Evolutionary conservation across 2,113 vertebrate species (phyloP).

Genomic region (Sturnira hondurensis): DNA sequence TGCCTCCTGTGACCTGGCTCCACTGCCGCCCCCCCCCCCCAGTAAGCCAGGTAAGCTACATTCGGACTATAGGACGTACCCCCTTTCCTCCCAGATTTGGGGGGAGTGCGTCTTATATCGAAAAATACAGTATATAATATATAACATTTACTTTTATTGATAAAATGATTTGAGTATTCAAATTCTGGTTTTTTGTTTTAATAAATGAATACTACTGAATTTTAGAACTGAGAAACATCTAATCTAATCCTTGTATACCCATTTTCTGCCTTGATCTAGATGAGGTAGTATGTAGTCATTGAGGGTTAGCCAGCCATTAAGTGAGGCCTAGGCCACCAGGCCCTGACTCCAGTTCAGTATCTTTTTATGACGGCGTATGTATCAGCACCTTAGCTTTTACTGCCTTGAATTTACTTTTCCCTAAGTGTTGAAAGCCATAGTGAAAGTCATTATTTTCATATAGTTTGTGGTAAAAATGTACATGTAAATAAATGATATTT

Average conservation of each 20-base stretch:
- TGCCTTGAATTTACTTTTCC: conserved; percentile 24
- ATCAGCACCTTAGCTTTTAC: neutral
- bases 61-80: too few relatives aligned
- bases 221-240: conserved; percentile 9
- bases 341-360: neutral
- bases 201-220: neutral
- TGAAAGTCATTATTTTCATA: neutral
- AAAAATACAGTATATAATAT: neutral
- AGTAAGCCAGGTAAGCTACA: too few relatives aligned
- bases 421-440: neutral
- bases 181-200: neutral
- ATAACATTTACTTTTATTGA: conserved; percentile 19
- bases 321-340: neutral
- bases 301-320: neutral
- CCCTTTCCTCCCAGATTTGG: too few relatives aligned
- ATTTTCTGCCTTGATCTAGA: neutral
- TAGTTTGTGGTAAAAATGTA: neutral
- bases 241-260: neutral
- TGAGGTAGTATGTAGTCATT: neutral
- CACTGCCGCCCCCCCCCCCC: too few relatives aligned
- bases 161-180: neutral
- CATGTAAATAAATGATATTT: conserved; percentile 6
- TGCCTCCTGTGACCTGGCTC: too few relatives aligned
- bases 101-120: too few relatives aligned
- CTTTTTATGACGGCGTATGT: neutral